Evolutionary conservation across 1,140 invertebrate species (phyloP).

Genomic region (Trichonephila clavata): DNA sequence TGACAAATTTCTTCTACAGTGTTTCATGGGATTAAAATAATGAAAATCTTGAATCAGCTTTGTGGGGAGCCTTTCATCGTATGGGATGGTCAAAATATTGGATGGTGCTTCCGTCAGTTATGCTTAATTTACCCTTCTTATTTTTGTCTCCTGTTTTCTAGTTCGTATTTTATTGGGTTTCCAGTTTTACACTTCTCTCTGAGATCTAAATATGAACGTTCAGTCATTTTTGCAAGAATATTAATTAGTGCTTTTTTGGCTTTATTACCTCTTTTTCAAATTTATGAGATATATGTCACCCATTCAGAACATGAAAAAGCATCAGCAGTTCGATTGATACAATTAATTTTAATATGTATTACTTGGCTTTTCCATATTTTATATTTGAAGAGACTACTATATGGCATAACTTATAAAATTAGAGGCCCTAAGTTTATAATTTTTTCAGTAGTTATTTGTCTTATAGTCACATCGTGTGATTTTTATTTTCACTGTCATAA

Average conservation of each 20-base stretch:
- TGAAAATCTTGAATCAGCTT: conserved; percentile 27
- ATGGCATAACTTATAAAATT: conserved; percentile 83
- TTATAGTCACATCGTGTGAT: conserved; percentile 85
- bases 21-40: neutral
- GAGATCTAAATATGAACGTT: conserved; percentile 67
- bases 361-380: conserved; percentile 90
- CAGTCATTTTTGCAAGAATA: conserved; percentile 69
- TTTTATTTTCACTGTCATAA: conserved; percentile 80
- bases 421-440: conserved; percentile 87
- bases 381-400: conserved; percentile 86
- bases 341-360: conserved; percentile 86
- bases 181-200: conserved; percentile 13
- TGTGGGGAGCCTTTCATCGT: conserved; percentile 53
- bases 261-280: conserved; percentile 66
- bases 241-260: conserved; percentile 19
- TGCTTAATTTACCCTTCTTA: conserved; percentile 78
- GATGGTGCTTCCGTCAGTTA: conserved; percentile 78
- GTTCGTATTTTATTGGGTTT: conserved; percentile 79
- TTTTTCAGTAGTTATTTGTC: conserved; percentile 85
- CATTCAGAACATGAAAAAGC: conserved; percentile 78
- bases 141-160: conserved; percentile 77
- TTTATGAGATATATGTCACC: conserved; percentile 66
- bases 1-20: too few relatives aligned
- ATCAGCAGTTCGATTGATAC: conserved; percentile 86
- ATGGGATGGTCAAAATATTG: conserved; percentile 66